Conservation (phyloP, 2,888 invertebrate genomes). For the Leptothorax acervorum region DNA sequence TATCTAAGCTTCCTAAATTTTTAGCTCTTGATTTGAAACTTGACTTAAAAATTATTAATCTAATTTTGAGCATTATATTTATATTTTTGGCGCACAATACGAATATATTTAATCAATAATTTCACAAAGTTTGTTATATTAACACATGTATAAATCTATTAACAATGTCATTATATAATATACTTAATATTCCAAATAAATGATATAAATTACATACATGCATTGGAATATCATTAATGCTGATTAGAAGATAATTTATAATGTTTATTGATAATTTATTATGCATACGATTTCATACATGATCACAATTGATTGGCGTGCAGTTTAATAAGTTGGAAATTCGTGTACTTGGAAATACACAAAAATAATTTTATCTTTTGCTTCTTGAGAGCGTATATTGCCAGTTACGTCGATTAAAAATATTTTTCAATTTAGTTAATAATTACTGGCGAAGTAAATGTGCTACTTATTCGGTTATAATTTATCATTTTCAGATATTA, state of each 20-base stretch:
- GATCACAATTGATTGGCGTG: too few species aligned
- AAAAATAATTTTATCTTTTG: too few species aligned
- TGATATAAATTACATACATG: conserved; percentile 10
- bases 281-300: too few species aligned
- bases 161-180: conserved; percentile 6
- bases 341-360: too few species aligned
- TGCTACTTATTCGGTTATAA: background rate
- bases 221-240: conserved; percentile 6
- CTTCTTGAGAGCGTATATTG: too few species aligned
- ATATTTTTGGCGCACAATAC: background rate
- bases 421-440: too few species aligned
- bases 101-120: background rate
- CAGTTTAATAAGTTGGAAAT: too few species aligned
- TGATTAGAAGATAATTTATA: too few species aligned
- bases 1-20: background rate
- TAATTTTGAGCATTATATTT: background rate
- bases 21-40: background rate
- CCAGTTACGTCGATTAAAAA: too few species aligned
- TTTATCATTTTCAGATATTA: background rate
- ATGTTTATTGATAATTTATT: too few species aligned
- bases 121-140: background rate
- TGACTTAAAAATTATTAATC: background rate
- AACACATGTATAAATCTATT: background rate
- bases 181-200: conserved; percentile 5
- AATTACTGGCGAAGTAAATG: too few species aligned